Percentiles rank a stretch among this genome's conserved stretches.
Evolutionary conservation across 1,140 invertebrate genomes (phyloP).

Genomic region (Anastrepha obliqua): DNA sequence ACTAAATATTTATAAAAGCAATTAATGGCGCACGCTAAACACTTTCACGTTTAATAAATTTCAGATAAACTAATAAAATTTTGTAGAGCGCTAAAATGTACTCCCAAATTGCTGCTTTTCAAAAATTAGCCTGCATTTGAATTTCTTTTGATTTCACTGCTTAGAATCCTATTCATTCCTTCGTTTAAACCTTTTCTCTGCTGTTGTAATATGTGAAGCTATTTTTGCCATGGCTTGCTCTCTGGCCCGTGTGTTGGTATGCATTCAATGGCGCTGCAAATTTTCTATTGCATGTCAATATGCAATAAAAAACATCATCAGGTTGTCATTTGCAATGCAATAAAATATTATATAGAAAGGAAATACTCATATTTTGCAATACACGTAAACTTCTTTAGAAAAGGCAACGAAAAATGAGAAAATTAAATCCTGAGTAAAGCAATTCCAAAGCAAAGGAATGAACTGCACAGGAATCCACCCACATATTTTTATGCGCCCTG

Average conservation of each 20-base stretch:
- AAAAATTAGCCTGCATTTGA: no score
- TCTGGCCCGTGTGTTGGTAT: neutral
- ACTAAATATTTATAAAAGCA: no score
- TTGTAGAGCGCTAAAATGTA: no score
- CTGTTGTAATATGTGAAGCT: no score
- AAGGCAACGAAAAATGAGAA: neutral
- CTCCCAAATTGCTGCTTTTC: no score
- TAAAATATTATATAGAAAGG: neutral
- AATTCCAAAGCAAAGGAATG: neutral
- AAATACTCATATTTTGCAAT: conserved; percentile 34
- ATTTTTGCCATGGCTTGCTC: no score
- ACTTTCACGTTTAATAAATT: no score
- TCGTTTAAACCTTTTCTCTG: no score
- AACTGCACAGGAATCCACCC: neutral
- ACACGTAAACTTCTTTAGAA: conserved; percentile 5
- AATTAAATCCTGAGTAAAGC: neutral
- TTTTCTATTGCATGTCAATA: conserved; percentile 38
- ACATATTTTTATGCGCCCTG: neutral
- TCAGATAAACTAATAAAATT: no score
- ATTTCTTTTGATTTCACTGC: neutral
- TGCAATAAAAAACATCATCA: conserved; percentile 37
- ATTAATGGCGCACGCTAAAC: no score
- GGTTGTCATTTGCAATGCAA: conserved; percentile 22
- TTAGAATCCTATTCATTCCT: no score
- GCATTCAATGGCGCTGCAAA: conserved; percentile 1